These are phyloP conservation scores for Tuta absoluta DNA, from an alignment of 2,888 invertebrate species.

Conservation along the genomic window DNA sequence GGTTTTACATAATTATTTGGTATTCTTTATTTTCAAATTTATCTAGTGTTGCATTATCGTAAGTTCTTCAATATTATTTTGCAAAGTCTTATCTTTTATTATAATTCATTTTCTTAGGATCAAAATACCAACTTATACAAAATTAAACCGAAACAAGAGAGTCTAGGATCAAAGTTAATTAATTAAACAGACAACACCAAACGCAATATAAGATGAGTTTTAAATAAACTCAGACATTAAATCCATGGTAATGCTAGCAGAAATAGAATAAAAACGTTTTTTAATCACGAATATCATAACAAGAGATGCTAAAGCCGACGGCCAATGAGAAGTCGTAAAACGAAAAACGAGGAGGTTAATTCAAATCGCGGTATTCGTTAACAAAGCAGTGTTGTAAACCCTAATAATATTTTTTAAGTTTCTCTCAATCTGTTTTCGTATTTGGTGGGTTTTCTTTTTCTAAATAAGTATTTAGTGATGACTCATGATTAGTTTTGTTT, in stretches of 20 bases:
- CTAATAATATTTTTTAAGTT: not conserved
- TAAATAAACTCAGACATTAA: conserved; percentile 8
- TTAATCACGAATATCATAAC: conserved; percentile 61
- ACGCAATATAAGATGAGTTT: not conserved
- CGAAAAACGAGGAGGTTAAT: conserved; percentile 68
- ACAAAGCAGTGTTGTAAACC: not conserved
- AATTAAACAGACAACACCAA: not conserved
- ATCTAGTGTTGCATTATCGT: too few relatives aligned
- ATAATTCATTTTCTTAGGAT: too few relatives aligned
- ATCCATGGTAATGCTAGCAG: not conserved
- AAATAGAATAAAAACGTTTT: conserved; percentile 58
- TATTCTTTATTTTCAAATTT: too few relatives aligned
- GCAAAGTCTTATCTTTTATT: too few relatives aligned
- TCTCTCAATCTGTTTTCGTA: not conserved
- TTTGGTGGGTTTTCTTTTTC: not conserved
- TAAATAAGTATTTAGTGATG: not conserved
- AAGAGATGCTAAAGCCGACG: conserved; percentile 44
- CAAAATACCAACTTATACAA: not conserved
- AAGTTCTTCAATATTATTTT: too few relatives aligned
- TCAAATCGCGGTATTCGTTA: conserved; percentile 68
- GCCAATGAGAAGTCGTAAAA: conserved; percentile 57
- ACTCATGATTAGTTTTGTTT: too few relatives aligned
- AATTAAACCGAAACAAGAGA: not conserved
- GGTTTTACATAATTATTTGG: too few relatives aligned
- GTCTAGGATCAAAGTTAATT: conserved; percentile 3